Evolutionary conservation across 2,888 invertebrate genomes (phyloP).

Genomic region (Heliconius charithonia): DNA sequence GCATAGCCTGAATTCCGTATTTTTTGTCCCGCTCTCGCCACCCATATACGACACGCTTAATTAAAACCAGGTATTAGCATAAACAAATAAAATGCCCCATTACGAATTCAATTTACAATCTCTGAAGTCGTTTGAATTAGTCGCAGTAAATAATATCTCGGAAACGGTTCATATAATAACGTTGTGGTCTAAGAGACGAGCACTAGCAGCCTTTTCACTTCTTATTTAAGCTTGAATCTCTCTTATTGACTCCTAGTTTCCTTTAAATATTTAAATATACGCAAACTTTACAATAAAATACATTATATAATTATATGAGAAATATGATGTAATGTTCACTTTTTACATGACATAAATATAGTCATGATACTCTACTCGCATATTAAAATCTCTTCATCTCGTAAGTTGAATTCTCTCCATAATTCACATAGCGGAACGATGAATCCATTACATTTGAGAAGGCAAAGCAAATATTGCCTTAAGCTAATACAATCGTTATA

Average conservation of each 20-base stretch:
- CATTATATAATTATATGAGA: too few relatives aligned
- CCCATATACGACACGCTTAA: conserved; percentile 65
- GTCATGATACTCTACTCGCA: too few relatives aligned
- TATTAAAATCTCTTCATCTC: background rate
- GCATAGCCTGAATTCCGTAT: conserved; percentile 63
- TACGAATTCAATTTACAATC: conserved; percentile 83
- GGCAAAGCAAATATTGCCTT: conserved; percentile 49
- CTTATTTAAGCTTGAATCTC: background rate
- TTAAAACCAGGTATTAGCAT: conserved; percentile 82
- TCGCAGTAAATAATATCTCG: conserved; percentile 81
- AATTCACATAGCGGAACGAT: conserved; percentile 42
- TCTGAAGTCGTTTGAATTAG: conserved; percentile 79
- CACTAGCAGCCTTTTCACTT: background rate
- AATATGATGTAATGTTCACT: too few relatives aligned
- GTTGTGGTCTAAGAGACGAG: conserved; percentile 49
- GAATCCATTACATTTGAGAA: conserved; percentile 48
- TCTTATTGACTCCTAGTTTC: background rate
- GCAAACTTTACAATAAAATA: too few relatives aligned
- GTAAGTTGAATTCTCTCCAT: conserved; percentile 9
- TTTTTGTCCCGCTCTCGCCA: conserved; percentile 51
- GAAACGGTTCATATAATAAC: conserved; percentile 69
- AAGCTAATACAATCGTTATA: conserved; percentile 44
- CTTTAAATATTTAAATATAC: too few relatives aligned
- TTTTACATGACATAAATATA: too few relatives aligned
- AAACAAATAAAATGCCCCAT: conserved; percentile 83